Base-by-base conservation (phyloP, 2,888 invertebrate species). In the Bruchidius siliquastri region DNA sequence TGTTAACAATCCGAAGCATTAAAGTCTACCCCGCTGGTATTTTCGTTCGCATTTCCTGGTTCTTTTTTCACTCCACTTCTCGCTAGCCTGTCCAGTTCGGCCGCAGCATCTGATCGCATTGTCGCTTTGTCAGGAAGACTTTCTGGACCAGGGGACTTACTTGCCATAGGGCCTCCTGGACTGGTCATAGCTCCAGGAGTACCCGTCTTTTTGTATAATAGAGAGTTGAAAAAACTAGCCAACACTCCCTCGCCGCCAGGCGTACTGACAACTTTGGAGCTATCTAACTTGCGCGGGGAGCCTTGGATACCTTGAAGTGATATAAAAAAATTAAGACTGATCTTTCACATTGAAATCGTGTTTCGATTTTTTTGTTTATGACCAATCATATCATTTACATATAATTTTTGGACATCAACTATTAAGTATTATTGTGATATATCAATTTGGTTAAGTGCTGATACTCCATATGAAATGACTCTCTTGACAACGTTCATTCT, bases 221-320 rank as follows among this genome's bases (percentile, higher is more conserved):
- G 90, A 77, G 98, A 98, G 89, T 98, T 98, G 89, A 99, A 99
- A 91, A 99, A 99, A 88, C 95, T 98, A 18, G 98, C 98, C 77
- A 99, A 88, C 73, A 98, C 97, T 75, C 97, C 96, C 88, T 98
- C 98, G 76, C 94, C 94, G 72, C 94, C 92, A 2, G 94, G 93
- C 72, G 94, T 91, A 82, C 92, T 91, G 0, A 91, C 90, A 82
- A 94, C 89, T 88, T 96, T 92, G 73, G 92, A 88, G 82, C 92
- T 89, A 86, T 95, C 94, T 85, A 94, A 86, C 93, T 94, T 89
- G 78, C 88, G 88, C 18, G 89, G 88, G 6, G 89, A 88, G 72
- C 87, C 85, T 81, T 88, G 88, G 69, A 87, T 86, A 4, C 86
- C 86, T 80, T 71, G 22, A 68, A 86, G 2, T 18, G 22, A 68